Conservation (phyloP, 2,113 vertebrate genomes). For the Dryoscopus gambensis region DNA sequence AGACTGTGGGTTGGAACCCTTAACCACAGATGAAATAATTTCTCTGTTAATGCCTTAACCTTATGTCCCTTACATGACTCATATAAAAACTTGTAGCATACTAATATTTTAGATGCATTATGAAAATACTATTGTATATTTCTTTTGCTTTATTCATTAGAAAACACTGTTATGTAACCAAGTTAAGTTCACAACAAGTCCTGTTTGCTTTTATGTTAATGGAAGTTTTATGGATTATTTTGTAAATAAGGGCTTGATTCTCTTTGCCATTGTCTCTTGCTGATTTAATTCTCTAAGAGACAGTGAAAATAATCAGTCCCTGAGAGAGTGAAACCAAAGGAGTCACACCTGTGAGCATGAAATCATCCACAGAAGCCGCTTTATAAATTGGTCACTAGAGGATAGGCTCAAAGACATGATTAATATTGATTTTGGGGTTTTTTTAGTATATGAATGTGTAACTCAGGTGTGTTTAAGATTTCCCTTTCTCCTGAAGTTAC, state of each 20-base stretch:
- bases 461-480: not conserved
- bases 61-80: not conserved
- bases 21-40: not conserved
- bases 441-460: not conserved
- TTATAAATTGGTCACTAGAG: not conserved
- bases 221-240: not conserved
- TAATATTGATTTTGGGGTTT: not conserved
- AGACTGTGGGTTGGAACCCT: not conserved
- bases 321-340: not conserved
- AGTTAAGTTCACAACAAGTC: not conserved
- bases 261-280: not conserved
- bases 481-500: not conserved
- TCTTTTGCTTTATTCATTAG: not conserved
- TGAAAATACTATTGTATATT: not conserved
- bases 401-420: not conserved
- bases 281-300: not conserved
- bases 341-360: not conserved
- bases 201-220: not conserved
- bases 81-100: not conserved
- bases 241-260: not conserved
- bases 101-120: not conserved
- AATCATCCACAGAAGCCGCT: not conserved
- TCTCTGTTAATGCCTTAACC: not conserved
- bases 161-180: not conserved
- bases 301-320: not conserved